Conservation (phyloP, 2,797 vertebrate genomes). For the Coccyzus lansbergi region DNA sequence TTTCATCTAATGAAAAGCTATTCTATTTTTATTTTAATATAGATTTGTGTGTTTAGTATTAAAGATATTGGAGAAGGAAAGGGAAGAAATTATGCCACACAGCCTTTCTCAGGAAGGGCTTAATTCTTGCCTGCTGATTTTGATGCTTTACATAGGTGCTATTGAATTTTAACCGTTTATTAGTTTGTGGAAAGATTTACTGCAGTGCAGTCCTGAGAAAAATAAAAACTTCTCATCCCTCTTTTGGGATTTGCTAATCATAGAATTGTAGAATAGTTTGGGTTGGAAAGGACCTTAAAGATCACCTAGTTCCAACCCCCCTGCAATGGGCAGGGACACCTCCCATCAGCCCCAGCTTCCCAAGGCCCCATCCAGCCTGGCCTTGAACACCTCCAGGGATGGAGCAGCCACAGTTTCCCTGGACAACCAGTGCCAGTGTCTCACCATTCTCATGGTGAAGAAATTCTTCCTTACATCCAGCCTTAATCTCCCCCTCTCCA, state of each 20-base stretch:
- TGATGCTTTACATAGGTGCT: slow-evolving; percentile 7
- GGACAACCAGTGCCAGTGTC: too few relatives aligned
- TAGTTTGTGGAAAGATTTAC: slow-evolving; percentile 61
- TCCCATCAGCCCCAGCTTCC: too few relatives aligned
- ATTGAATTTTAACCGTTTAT: slow-evolving; percentile 62
- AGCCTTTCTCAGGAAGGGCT: slow-evolving; percentile 26
- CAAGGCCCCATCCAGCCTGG: too few relatives aligned
- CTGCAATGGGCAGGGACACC: too few relatives aligned
- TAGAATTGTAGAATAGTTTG: too few relatives aligned
- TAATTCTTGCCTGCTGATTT: slow-evolving; percentile 42
- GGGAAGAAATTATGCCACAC: not conserved
- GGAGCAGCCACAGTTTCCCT: too few relatives aligned
- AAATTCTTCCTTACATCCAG: too few relatives aligned
- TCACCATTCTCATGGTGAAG: too few relatives aligned
- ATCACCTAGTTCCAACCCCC: too few relatives aligned
- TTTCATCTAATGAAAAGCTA: slow-evolving; percentile 27
- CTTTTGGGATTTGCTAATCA: slow-evolving; percentile 43
- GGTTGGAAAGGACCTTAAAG: too few relatives aligned
- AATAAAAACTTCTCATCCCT: slow-evolving; percentile 43
- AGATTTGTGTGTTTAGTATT: slow-evolving; percentile 9
- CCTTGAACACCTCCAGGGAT: too few relatives aligned
- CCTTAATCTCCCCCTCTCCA: too few relatives aligned
- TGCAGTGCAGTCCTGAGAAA: not conserved
- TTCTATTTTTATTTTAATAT: slow-evolving; percentile 14
- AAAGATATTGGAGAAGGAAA: slow-evolving; percentile 16